A percentile compares a stretch with the other conserved stretches of the same genome.
phyloP scores from a whole-genome alignment of 1,140 invertebrate genomes.

The Nephila pilipes region DNA sequence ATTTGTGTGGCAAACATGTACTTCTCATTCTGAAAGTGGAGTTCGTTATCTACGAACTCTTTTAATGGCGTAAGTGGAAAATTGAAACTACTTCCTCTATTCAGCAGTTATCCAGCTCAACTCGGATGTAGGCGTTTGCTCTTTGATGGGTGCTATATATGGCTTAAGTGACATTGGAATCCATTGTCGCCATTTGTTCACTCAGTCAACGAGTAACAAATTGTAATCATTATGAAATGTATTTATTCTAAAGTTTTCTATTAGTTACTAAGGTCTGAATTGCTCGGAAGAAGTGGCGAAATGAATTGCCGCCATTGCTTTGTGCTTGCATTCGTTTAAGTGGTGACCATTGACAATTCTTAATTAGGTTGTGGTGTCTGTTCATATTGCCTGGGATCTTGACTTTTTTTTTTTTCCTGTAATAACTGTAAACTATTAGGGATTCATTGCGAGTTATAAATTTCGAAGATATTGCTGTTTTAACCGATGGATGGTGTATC shows the following conservation, averaged over 20 bases:
- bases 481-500: too few species aligned
- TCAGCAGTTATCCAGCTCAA: not conserved
- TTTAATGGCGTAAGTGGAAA: slow-evolving; percentile 9
- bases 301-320: too few species aligned
- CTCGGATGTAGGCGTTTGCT: slow-evolving; percentile 9
- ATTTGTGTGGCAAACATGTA: too few species aligned
- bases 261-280: not conserved
- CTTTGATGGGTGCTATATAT: slow-evolving; percentile 25
- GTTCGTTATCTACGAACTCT: slow-evolving; percentile 10
- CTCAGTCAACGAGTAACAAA: not conserved
- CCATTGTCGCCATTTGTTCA: not conserved
- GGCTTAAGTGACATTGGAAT: slow-evolving; percentile 24
- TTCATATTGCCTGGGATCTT: too few species aligned
- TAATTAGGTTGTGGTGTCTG: too few species aligned
- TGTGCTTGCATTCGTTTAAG: too few species aligned
- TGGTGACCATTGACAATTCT: too few species aligned
- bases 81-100: not conserved
- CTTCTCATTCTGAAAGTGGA: not conserved
- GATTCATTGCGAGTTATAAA: too few species aligned
- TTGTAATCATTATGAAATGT: not conserved
- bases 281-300: too few species aligned
- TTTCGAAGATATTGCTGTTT: too few species aligned
- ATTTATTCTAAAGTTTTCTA: not conserved
- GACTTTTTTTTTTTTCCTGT: too few species aligned
- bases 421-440: too few species aligned